Evolutionary conservation across 2,797 vertebrate species (phyloP).

Genomic region (Leucoraja ocellata): DNA sequence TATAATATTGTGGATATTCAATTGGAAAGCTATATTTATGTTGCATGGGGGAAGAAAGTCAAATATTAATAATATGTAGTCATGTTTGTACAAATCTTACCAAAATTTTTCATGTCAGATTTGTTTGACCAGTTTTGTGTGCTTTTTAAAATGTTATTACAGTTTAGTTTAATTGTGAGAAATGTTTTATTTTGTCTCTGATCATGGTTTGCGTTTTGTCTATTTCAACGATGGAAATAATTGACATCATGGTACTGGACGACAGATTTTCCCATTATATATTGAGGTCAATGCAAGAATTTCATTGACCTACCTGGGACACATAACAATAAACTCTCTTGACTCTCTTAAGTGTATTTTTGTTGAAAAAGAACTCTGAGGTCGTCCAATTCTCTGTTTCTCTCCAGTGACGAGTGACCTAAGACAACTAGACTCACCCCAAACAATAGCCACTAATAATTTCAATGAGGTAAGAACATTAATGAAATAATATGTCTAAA

Average conservation of each 20-base stretch:
- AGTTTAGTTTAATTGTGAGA: not conserved
- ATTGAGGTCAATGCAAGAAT: too few relatives aligned
- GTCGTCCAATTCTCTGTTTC: not conserved
- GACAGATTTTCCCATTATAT: not conserved
- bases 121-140: not conserved
- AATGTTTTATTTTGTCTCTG: not conserved
- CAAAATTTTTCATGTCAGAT: not conserved
- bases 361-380: not conserved
- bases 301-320: too few relatives aligned
- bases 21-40: not conserved
- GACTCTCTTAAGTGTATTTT: too few relatives aligned
- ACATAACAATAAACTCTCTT: too few relatives aligned
- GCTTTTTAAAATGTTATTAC: not conserved
- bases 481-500: not conserved
- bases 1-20: not conserved
- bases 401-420: not conserved
- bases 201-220: not conserved
- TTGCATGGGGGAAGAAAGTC: not conserved
- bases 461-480: not conserved
- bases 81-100: not conserved
- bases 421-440: not conserved
- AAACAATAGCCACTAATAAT: not conserved
- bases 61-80: not conserved
- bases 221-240: not conserved
- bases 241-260: not conserved